Evolutionary conservation across 2,113 vertebrate species (phyloP).

Genomic region (Passerina amoena): DNA sequence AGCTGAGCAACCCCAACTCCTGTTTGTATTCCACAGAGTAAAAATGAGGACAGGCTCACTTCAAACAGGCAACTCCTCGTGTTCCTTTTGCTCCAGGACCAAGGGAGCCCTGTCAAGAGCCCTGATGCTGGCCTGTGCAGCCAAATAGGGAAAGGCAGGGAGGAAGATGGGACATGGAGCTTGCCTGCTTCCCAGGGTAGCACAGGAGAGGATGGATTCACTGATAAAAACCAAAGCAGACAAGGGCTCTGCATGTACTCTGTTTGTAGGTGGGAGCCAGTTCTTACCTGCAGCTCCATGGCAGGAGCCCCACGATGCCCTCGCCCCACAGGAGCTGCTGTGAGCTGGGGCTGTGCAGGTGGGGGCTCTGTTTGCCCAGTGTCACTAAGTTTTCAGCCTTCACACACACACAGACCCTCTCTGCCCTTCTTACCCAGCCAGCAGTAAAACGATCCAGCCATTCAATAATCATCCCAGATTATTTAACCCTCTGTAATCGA

Average conservation of each 20-base stretch:
- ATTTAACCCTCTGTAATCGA: background rate
- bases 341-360: background rate
- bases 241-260: background rate
- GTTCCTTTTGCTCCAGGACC: background rate
- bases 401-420: background rate
- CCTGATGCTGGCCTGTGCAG: background rate
- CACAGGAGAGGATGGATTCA: background rate
- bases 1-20: background rate
- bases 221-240: background rate
- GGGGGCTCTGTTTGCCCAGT: background rate
- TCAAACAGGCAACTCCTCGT: background rate
- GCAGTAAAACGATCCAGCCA: background rate
- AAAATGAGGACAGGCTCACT: background rate
- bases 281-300: background rate
- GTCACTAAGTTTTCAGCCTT: background rate
- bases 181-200: background rate
- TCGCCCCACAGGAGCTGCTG: accelerated
- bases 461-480: background rate
- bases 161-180: background rate
- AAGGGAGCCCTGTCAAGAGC: background rate
- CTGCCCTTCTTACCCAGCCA: background rate
- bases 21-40: background rate
- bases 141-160: background rate
- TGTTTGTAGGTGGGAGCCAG: background rate
- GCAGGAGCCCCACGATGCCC: accelerated